Evolutionary conservation across 2,113 vertebrate genomes (phyloP), one percentile per base, ranked within the genome.

Genomic region (Callipepla californica): DNA sequence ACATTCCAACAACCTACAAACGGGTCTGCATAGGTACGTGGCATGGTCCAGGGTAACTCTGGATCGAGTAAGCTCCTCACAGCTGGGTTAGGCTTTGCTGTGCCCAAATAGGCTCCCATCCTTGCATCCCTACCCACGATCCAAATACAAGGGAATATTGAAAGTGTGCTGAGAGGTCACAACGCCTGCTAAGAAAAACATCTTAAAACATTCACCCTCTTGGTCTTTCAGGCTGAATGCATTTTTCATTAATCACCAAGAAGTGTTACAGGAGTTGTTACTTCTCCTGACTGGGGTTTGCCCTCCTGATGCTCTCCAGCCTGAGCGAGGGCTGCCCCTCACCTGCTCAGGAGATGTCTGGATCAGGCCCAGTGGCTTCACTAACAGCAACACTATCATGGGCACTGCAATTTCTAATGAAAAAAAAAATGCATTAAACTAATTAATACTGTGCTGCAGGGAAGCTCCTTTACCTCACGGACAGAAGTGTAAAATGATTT

Each of bases 61-160:
- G 1, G 42, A 30, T 20, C 0, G 0, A 59, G 44, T 25, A 48
- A 58, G 42, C 32, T 5, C 42, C 10, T 36, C 25, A 53, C 36
- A 59, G 30, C 50, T 3, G 0, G 16, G 20, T 47, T 21, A 45
- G 73, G 40, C 45, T 75, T 79, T 1, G 1, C 36, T 62, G n/a
- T 47, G 47, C 84, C 47, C 12, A 63, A 58, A 63, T 5, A 8
- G 36, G 51, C 13, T 87, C 14, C 14, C 19, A 55, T 32, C 11
- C 9, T 30, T 90, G 84, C 4, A 1, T 59, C 34, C n/a, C 76
- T 53, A 58, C 15, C 10, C 8, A 1, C 11, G 36, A 68, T 23
- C 51, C 5, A 76, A 21, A 51, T 20, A 9, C 76, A 75, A 62
- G 16, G 13, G 14, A 20, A 23, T 36, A 30, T 44, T 26, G 12